Conservation (phyloP, 1,140 invertebrate genomes). For the Maconellicoccus hirsutus region DNA sequence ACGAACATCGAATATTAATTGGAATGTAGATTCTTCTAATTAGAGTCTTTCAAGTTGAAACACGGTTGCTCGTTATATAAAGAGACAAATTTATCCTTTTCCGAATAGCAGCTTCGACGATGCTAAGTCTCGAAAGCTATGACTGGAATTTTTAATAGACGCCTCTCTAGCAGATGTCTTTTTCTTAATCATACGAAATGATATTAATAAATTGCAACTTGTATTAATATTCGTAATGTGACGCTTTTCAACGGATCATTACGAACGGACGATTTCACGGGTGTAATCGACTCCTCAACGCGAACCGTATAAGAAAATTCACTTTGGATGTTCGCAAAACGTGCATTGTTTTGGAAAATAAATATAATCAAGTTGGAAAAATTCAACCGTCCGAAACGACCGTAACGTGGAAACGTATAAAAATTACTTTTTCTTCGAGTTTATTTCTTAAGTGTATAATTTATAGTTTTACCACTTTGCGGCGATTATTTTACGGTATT, state of each 20-base stretch:
- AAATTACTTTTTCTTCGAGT: too few species aligned
- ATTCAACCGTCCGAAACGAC: too few species aligned
- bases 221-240: constrained; percentile 1
- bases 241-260: not conserved
- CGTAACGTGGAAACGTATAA: too few species aligned
- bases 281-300: not conserved
- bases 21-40: constrained; percentile 2
- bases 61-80: constrained; percentile 6
- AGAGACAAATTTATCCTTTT: not conserved
- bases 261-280: constrained; percentile 7
- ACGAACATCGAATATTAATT: constrained; percentile 5
- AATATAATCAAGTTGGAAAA: too few species aligned
- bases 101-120: not conserved
- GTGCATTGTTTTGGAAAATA: too few species aligned
- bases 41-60: constrained; percentile 4
- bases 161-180: not conserved
- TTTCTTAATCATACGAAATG: constrained; percentile 1
- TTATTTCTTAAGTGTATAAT: too few species aligned
- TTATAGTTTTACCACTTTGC: too few species aligned
- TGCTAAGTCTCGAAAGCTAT: not conserved
- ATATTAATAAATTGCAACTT: not conserved
- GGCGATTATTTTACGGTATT: too few species aligned
- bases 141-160: not conserved
- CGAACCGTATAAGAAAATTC: not conserved
- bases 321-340: too few species aligned